phyloP scores from a whole-genome alignment of 23 tunicate species.

The Oikopleura dioica region DNA sequence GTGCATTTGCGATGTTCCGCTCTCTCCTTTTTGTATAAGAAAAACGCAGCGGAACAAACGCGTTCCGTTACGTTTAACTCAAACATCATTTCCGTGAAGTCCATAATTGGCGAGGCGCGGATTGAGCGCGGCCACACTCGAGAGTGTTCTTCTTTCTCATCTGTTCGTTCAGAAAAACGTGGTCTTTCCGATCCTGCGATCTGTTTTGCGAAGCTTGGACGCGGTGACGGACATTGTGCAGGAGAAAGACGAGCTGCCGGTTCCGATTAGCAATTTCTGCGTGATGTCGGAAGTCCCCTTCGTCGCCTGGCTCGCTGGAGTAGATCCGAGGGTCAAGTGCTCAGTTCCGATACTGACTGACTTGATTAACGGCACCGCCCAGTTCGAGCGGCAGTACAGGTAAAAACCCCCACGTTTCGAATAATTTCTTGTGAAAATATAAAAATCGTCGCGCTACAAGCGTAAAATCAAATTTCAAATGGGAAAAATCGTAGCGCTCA shows the following conservation, averaged over 20 bases:
- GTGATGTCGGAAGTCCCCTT: neutral
- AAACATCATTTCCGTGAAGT: too few relatives aligned
- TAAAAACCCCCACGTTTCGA: neutral
- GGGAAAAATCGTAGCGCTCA: too few relatives aligned
- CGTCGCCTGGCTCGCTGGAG: neutral
- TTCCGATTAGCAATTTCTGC: neutral
- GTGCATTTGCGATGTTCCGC: too few relatives aligned
- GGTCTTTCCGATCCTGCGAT: neutral
- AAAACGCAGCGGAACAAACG: too few relatives aligned
- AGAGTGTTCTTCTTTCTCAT: too few relatives aligned
- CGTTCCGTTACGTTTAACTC: too few relatives aligned
- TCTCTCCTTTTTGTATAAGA: too few relatives aligned
- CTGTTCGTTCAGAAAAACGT: neutral
- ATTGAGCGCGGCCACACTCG: too few relatives aligned
- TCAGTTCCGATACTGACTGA: neutral
- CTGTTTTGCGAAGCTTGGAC: neutral
- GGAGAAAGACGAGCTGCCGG: neutral
- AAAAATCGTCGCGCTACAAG: too few relatives aligned
- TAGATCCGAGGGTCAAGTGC: neutral
- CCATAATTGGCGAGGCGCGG: too few relatives aligned
- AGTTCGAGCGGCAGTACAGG: neutral
- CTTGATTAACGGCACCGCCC: neutral
- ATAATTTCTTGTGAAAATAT: too few relatives aligned
- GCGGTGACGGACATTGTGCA: neutral
- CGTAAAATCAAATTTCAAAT: too few relatives aligned